Conservation (phyloP, 2,797 vertebrate species). For the Microctenopoma steveboyesi region DNA sequence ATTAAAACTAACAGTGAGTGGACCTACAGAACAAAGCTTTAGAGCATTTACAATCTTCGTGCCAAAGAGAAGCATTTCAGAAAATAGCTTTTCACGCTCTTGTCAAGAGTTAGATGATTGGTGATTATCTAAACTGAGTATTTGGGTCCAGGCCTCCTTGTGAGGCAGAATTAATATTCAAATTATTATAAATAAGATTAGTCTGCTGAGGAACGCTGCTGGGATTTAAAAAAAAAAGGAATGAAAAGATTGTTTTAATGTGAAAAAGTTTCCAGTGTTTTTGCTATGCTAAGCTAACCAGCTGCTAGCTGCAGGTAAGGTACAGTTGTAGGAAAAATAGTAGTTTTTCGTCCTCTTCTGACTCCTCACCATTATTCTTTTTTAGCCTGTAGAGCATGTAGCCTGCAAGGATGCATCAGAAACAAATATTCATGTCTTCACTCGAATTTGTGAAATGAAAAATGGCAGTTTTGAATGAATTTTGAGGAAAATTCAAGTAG, state of each 20-base stretch:
- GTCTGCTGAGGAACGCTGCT: no score
- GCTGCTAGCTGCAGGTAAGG: no score
- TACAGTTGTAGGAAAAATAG: no score
- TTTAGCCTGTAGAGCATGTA: constrained; percentile 1
- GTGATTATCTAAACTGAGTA: no score
- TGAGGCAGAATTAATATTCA: no score
- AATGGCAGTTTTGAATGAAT: constrained; percentile 41
- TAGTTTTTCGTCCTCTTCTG: background rate
- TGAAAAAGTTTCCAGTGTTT: no score
- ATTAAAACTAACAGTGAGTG: constrained; percentile 9
- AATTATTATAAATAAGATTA: no score
- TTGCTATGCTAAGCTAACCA: no score
- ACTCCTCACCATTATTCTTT: background rate
- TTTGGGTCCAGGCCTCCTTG: no score
- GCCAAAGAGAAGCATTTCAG: background rate
- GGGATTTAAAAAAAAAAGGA: no score
- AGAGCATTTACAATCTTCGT: background rate
- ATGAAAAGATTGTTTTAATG: no score
- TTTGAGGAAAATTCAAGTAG: constrained; percentile 35
- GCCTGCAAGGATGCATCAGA: no score
- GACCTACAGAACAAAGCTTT: constrained; percentile 3
- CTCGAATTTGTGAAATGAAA: constrained; percentile 14
- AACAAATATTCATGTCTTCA: constrained; percentile 8
- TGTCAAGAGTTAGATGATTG: background rate
- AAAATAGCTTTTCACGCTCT: background rate